Evolutionary conservation across 1,140 invertebrate genomes (phyloP).

Genomic region (Schlechtendalia chinensis): DNA sequence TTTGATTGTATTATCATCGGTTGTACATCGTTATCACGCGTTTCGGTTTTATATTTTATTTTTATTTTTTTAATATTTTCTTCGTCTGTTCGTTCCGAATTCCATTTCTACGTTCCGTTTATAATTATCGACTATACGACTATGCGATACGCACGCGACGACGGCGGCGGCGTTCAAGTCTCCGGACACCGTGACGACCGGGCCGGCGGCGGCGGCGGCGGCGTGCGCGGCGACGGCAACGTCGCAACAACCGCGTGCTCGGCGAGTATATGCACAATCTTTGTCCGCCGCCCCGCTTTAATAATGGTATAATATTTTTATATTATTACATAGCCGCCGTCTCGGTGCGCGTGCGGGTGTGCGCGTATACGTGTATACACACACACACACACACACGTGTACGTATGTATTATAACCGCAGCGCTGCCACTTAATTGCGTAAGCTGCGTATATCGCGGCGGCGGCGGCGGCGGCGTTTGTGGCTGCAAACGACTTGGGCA

Average conservation of each 20-base stretch:
- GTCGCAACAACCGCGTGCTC: slow-evolving; percentile 42
- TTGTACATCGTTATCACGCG: neutral
- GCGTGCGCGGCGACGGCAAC: slow-evolving; percentile 25
- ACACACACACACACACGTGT: too few species aligned
- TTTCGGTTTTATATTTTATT: too few species aligned
- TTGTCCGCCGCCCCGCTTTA: slow-evolving; percentile 3
- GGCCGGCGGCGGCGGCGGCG: slow-evolving; percentile 30
- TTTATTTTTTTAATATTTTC: too few species aligned
- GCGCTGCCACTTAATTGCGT: slow-evolving; percentile 40
- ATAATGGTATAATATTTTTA: slow-evolving; percentile 8
- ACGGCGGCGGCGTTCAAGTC: slow-evolving; percentile 37
- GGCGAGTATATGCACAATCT: slow-evolving; percentile 22
- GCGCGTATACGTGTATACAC: too few species aligned
- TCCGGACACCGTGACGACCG: slow-evolving; percentile 37
- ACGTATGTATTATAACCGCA: neutral
- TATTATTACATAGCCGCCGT: slow-evolving; percentile 24
- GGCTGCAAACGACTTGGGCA: neutral
- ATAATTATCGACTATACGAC: too few species aligned
- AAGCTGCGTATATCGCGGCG: slow-evolving; percentile 26
- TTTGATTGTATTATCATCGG: too few species aligned
- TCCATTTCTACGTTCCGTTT: neutral
- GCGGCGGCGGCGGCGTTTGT: neutral
- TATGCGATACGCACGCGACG: neutral
- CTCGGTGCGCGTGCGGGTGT: neutral
- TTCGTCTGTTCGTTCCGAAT: slow-evolving; percentile 21